phyloP scores from a whole-genome alignment of 2,113 vertebrate species.

The Mus musculus region DNA sequence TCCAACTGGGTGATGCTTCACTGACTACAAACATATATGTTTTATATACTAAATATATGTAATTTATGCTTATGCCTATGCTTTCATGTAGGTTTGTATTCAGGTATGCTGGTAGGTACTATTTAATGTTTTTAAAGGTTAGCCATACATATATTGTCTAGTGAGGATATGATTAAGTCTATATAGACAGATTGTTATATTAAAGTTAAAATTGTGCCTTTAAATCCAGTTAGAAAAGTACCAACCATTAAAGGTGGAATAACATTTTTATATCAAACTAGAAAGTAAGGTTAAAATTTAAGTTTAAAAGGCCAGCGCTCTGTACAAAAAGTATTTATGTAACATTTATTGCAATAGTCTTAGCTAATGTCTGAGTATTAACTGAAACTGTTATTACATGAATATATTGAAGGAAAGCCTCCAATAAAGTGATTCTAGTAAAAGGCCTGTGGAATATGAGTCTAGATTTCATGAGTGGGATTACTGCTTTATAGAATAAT shows the following conservation, averaged over 20 bases:
- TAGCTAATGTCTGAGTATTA: not conserved
- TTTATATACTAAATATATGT: not conserved
- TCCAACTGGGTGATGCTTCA: fast-evolving
- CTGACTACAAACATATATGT: fast-evolving
- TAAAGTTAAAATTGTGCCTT: not conserved
- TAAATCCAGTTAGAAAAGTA: not conserved
- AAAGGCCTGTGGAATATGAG: not conserved
- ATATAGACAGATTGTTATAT: not conserved
- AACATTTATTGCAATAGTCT: not conserved
- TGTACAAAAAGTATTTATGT: not conserved
- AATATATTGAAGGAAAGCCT: not conserved
- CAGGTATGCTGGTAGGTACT: not conserved
- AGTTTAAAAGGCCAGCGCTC: not conserved
- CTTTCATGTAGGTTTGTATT: not conserved
- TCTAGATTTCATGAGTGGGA: not conserved
- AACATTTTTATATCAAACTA: not conserved
- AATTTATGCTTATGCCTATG: not conserved
- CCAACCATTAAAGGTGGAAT: not conserved
- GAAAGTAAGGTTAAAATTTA: not conserved
- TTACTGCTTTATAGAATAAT: not conserved
- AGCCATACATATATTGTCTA: not conserved
- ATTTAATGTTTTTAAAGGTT: not conserved
- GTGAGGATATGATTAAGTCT: not conserved
- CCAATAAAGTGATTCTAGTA: not conserved
- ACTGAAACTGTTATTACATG: not conserved